phyloP scores from a whole-genome alignment of 2,797 vertebrate genomes.

The Mormyrus hasselquistii region DNA sequence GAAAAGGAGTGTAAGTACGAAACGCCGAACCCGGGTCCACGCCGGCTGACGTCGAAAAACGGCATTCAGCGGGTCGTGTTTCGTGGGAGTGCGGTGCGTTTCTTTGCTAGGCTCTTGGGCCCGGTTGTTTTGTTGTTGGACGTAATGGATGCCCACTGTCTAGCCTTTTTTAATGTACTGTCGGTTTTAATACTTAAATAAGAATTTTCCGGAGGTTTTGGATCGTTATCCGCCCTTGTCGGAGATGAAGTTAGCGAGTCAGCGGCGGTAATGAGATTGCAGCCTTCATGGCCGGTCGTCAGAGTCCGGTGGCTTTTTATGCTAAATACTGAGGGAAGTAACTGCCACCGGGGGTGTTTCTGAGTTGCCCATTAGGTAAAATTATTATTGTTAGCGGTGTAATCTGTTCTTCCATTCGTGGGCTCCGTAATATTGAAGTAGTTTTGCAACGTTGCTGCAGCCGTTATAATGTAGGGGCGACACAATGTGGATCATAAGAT shows the following conservation, averaged over 20 bases:
- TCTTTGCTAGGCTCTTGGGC: neutral
- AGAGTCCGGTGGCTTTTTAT: neutral
- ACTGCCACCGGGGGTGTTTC: neutral
- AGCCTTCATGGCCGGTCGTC: neutral
- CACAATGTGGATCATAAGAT: neutral
- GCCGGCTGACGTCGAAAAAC: neutral
- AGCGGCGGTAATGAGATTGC: neutral
- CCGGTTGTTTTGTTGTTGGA: conserved; percentile 15
- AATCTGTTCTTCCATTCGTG: neutral
- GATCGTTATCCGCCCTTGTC: neutral
- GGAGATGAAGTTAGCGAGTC: neutral
- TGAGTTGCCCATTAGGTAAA: neutral
- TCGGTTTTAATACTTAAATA: neutral
- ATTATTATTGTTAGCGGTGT: neutral
- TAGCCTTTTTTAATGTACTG: neutral
- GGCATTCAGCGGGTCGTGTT: neutral
- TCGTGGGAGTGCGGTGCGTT: neutral
- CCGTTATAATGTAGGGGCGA: neutral
- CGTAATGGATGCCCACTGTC: neutral
- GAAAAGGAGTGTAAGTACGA: conserved; percentile 46
- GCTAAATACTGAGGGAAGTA: neutral
- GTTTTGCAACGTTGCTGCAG: neutral
- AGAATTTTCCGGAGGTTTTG: neutral
- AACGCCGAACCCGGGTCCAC: neutral
- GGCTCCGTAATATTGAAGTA: neutral